Base-by-base conservation (phyloP, 2,888 invertebrate species). In the Cheilosia impressa region DNA sequence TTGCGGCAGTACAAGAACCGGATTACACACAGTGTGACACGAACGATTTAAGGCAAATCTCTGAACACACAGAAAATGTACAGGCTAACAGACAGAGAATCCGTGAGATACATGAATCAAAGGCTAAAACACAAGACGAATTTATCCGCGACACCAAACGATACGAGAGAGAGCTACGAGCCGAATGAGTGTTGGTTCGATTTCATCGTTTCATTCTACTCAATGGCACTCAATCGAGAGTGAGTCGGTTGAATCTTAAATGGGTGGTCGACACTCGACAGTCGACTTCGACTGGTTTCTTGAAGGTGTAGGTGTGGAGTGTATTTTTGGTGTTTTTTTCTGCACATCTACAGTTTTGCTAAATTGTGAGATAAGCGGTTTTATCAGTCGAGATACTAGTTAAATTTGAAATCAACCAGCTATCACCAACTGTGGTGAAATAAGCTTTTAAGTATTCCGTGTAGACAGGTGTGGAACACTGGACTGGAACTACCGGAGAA, bases 1-100 rank as follows among this genome's bases (percentile, higher is more conserved):
- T 85, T 85, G 85, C 81, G 81, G 77, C 85, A 68, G 76, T 63
- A 80, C 77, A 63, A 85, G 71, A 85, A 85, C 81, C 85, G 85
- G 85, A 85, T 85, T 85, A 72, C 76, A 68, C n/a, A 60, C 43
- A 60, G 52, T 22, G 58, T 47, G 47, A 78, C 69, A 78, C 68
- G 63, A 84, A 71, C 75, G 60, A 84, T 84, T 84, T 71, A 60
- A 75, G 53, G 68, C 65, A 75, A 79, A 75, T 79, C 79, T 84
- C 69, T 71, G 58, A 75, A 69, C 55, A 68, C 57, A 83, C 43
- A 50, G 31, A 45, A 19, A 47, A 9, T 13, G 38, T 38, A 45
- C n/a, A 58, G 17, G 22, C 34, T 45, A 43, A 24, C 38, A 53
- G 17, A 27, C 45, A 24, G 41, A 45, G 52, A 79, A 71, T 84